Evolutionary conservation across 2,113 vertebrate genomes (phyloP), one percentile per base, ranked within the genome.

Genomic region (Pseudopodoces humilis): DNA sequence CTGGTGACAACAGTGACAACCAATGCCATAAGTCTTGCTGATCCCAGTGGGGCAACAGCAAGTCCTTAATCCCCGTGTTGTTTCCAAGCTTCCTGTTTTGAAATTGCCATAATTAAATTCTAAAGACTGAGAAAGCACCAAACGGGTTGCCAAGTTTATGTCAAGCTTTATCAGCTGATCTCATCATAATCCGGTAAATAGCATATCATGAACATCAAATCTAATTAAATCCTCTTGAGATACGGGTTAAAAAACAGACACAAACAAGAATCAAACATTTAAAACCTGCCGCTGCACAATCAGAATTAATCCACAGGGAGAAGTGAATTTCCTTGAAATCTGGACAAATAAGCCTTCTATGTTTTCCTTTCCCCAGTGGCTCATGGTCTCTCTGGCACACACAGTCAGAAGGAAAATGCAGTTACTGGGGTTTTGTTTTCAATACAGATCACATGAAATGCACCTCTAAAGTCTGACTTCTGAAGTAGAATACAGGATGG

Each of bases 151-250:
- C 97, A 97, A 97, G 88, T 95, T 97, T 96, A 62, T 97, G 97
- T 97, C 97, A 97, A 85, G 86, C 91, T 95, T 97, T 98, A 98
- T 98, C 98, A 98, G 98, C 97, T 97, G 97, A 98, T 98, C 97
- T 97, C 97, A 97, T 97, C 97, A 97, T 98, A 99, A 98, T 98
- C 98, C 95, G 44, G 96, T 98, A 98, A 98, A 98, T 98, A 98
- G 98, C 98, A 96, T 98, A 98, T 98, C 98, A 98, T 97, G 98
- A 98, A 98, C 98, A 98, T 98, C 97, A 98, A 98, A 98, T 98
- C 98, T 98, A 98, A 98, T 98, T 98, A 98, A 98, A 98, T 98
- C 98, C 97, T 95, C 84, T 95, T 95, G 97, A 98, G 96, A 98
- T 98, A 97, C 5, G n/a, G 92, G 96, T 98, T 98, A 98, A 98